Evolutionary conservation across 2,888 invertebrate species (phyloP).

Genomic region (Callimorpha dominula): DNA sequence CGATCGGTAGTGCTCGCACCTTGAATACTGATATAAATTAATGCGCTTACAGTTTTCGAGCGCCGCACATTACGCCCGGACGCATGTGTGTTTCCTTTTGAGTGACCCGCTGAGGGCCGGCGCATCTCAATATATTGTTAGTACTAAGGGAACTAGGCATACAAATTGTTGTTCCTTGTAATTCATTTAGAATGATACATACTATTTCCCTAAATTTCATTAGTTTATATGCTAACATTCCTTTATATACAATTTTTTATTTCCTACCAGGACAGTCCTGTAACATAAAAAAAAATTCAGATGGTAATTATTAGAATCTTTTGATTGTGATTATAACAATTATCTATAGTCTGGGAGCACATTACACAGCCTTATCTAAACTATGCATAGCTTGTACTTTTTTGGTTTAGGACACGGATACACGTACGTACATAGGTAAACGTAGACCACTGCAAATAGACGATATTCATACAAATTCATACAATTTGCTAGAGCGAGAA

Average conservation of each 20-base stretch:
- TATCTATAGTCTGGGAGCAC: no score
- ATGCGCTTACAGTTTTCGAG: no score
- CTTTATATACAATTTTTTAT: neutral
- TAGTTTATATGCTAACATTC: neutral
- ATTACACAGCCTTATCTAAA: no score
- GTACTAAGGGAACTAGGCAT: neutral
- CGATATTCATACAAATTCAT: neutral
- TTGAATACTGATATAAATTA: no score
- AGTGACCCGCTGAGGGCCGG: neutral
- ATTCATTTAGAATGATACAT: neutral
- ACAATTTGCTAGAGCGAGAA: neutral
- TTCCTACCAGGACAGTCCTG: neutral
- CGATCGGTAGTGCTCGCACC: no score
- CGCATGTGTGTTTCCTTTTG: neutral
- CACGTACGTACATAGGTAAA: no score
- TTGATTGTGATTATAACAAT: neutral
- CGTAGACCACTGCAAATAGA: neutral
- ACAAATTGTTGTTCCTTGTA: neutral
- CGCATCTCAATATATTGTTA: neutral
- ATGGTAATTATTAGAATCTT: neutral
- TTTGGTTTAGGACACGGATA: no score
- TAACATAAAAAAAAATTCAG: no score
- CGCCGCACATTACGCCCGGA: neutral
- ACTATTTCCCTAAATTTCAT: neutral
- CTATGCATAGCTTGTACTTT: no score